phyloP scores from a whole-genome alignment of 2,797 vertebrate genomes.

The Molothrus aeneus region DNA sequence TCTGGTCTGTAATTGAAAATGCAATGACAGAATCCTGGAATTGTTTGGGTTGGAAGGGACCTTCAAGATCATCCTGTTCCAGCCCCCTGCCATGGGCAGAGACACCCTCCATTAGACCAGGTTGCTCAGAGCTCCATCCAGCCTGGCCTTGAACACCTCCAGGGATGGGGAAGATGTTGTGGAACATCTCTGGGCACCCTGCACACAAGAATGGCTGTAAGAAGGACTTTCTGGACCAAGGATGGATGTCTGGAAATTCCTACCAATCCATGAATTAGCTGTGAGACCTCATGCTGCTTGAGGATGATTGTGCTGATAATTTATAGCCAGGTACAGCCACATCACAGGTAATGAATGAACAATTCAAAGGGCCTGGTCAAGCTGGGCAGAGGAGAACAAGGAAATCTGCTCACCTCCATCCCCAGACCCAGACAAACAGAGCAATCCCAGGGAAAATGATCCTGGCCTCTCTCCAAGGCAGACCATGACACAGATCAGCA shows the following conservation, averaged over 20 bases:
- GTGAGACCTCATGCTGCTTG: not conserved
- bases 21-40: not conserved
- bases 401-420: not conserved
- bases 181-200: not conserved
- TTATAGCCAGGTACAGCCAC: not conserved
- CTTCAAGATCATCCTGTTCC: not conserved
- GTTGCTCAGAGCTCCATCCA: not conserved
- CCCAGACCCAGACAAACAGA: not conserved
- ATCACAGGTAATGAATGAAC: not conserved
- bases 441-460: not conserved
- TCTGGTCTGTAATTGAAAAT: not conserved
- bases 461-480: not conserved
- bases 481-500: fast-evolving
- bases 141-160: not conserved
- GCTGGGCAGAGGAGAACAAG: not conserved
- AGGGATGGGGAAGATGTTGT: not conserved
- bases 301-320: not conserved
- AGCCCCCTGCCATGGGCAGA: not conserved
- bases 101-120: not conserved
- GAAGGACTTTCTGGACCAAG: not conserved
- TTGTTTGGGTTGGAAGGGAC: not conserved
- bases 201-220: not conserved
- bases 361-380: not conserved
- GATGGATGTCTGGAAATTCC: not conserved
- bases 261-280: not conserved